These are phyloP conservation scores for Ornithoptera alexandrae DNA, from an alignment of 2,888 invertebrate genomes.

Conservation along the genomic window DNA sequence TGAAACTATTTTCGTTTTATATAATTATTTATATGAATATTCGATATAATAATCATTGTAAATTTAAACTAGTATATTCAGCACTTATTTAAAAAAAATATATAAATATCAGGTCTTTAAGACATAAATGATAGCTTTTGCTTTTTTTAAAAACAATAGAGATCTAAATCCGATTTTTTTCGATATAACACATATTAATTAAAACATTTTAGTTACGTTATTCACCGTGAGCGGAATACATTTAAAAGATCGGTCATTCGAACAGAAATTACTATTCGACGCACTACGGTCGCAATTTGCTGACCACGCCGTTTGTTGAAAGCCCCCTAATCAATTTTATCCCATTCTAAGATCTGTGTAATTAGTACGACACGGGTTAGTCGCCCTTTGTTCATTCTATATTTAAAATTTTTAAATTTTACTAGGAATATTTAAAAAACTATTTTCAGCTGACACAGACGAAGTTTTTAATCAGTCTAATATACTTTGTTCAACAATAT, in stretches of 20 bases:
- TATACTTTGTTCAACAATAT: too few species aligned
- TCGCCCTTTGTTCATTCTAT: slow-evolving; percentile 6
- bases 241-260: slow-evolving; percentile 29
- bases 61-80: too few species aligned
- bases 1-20: too few species aligned
- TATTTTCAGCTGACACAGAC: too few species aligned
- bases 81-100: too few species aligned
- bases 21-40: too few species aligned
- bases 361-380: slow-evolving; percentile 14
- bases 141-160: too few species aligned
- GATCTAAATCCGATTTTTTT: too few species aligned
- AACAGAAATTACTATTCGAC: slow-evolving; percentile 26
- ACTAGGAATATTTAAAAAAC: background rate
- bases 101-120: too few species aligned
- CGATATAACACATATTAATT: background rate
- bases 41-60: too few species aligned
- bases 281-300: slow-evolving; percentile 23
- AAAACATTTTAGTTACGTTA: slow-evolving; percentile 3
- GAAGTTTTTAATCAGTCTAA: too few species aligned
- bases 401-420: background rate
- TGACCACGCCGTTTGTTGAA: slow-evolving; percentile 26
- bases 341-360: slow-evolving; percentile 19
- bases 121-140: too few species aligned
- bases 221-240: slow-evolving; percentile 4
- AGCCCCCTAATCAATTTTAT: slow-evolving; percentile 25